These are phyloP conservation scores for Periophthalmus magnuspinnatus DNA, from an alignment of 2,797 vertebrate species.

Conservation along the genomic window DNA sequence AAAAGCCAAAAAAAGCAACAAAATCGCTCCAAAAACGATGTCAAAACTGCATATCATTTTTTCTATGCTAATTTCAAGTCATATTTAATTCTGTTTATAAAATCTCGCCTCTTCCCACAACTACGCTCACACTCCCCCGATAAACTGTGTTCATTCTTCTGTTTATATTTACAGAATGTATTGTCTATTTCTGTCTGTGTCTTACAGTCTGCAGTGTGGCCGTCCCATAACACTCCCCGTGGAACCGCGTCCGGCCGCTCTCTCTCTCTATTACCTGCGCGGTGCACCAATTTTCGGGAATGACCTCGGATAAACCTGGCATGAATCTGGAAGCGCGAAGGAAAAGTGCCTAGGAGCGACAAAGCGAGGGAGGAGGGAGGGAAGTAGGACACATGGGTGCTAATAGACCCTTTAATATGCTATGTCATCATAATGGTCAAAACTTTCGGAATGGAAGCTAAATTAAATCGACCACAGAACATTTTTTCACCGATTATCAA, in stretches of 20 bases:
- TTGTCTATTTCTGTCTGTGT: background rate
- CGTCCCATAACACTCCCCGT: background rate
- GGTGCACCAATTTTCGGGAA: slow-evolving; percentile 7
- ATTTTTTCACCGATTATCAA: too few species aligned
- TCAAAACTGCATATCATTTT: background rate
- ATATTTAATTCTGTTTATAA: background rate
- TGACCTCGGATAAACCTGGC: slow-evolving; percentile 34
- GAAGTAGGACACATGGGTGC: background rate
- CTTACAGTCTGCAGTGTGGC: slow-evolving; percentile 8
- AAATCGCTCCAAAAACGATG: background rate
- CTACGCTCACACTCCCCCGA: background rate
- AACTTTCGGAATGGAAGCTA: too few species aligned
- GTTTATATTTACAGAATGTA: background rate
- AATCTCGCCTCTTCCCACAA: background rate
- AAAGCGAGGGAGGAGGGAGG: background rate
- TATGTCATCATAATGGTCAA: too few species aligned
- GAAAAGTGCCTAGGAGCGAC: background rate
- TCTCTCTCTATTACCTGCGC: slow-evolving; percentile 9
- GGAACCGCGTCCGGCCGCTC: slow-evolving; percentile 10
- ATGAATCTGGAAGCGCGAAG: slow-evolving; percentile 4
- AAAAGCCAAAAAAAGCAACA: background rate
- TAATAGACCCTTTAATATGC: slow-evolving; percentile 21
- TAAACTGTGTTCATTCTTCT: slow-evolving; percentile 18
- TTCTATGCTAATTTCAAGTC: slow-evolving; percentile 18
- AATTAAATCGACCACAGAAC: too few species aligned